phyloP scores from a whole-genome alignment of 2,113 vertebrate species.

The Copsychus sechellarum region DNA sequence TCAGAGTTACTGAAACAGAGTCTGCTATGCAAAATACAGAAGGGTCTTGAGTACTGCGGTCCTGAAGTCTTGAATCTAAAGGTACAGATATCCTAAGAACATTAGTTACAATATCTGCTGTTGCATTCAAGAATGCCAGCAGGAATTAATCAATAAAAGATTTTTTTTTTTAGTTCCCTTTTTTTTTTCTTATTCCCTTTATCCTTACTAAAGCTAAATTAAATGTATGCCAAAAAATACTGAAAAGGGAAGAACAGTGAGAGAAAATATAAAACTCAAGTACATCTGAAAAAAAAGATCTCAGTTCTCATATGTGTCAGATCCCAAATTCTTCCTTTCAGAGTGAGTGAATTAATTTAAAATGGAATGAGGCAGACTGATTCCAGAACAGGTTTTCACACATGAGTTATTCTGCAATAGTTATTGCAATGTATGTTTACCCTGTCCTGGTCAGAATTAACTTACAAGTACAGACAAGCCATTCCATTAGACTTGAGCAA shows the following conservation, averaged over 20 bases:
- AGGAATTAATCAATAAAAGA: neutral
- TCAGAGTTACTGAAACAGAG: neutral
- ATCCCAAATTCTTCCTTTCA: neutral
- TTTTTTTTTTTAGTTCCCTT: neutral
- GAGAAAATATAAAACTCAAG: neutral
- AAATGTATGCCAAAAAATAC: neutral
- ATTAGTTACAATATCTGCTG: neutral
- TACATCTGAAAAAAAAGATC: neutral
- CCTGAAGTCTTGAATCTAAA: neutral
- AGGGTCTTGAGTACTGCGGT: neutral
- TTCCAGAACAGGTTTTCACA: slow-evolving; percentile 7
- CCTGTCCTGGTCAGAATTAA: neutral
- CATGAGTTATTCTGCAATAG: neutral
- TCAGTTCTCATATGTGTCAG: neutral
- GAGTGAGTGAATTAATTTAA: neutral
- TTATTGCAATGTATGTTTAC: neutral
- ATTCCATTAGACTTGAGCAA: neutral
- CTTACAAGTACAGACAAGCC: neutral
- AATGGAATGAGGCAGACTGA: neutral
- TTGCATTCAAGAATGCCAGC: neutral
- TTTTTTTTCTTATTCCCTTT: neutral
- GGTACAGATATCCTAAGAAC: neutral
- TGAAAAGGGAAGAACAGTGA: neutral
- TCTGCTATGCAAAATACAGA: neutral
- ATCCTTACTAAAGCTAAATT: neutral